Evolutionary conservation across 2,888 invertebrate genomes (phyloP), one percentile per base, ranked within the genome.

Genomic region (Drosophila pseudotalamancana): DNA sequence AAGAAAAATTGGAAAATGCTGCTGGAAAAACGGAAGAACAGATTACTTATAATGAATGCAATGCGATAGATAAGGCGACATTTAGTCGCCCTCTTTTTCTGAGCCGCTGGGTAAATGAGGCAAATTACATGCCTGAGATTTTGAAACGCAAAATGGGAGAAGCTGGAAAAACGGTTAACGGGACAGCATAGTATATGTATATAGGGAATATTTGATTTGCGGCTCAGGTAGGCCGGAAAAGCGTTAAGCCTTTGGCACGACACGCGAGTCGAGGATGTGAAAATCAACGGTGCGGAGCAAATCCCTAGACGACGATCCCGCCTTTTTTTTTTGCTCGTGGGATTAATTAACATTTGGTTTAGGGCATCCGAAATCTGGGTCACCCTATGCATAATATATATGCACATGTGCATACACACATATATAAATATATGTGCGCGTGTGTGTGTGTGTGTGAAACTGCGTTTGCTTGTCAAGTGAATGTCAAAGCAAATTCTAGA

Each of bases 81-180:
- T 27, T 42, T 51, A 12, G 50, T 57, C 49, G 53, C 57, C 74
- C 53, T 34, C 40, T 3, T n/a, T n/a, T n/a, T n/a, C n/a, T n/a
- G n/a, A 14, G 21, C 16, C 4, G 16, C 19, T 16, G 12, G n/a
- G 29, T 4, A 18, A 5, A 45, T 57, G 50, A 50, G 75, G 79
- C 72, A 79, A 75, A 89, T 88, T 88, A 88, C 70, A 78, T 79
- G 88, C 77, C 73, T 77, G 80, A 77, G 77, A 89, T 85, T 80
- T 39, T 77, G 70, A 18, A 11, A 29, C 8, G 11, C 8, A 27
- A 16, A 42, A 42, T 25, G 6, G 16, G 16, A 42, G 27, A 11
- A 25, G 80, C 61, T 68, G 68, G 57, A 60, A 37, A 37, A 42
- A 51, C 16, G 21, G 40, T 25, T 19, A 42, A 25, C n/a, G 54